Base-by-base conservation (phyloP, 2,888 invertebrate species). In the Metellina segmentata region DNA sequence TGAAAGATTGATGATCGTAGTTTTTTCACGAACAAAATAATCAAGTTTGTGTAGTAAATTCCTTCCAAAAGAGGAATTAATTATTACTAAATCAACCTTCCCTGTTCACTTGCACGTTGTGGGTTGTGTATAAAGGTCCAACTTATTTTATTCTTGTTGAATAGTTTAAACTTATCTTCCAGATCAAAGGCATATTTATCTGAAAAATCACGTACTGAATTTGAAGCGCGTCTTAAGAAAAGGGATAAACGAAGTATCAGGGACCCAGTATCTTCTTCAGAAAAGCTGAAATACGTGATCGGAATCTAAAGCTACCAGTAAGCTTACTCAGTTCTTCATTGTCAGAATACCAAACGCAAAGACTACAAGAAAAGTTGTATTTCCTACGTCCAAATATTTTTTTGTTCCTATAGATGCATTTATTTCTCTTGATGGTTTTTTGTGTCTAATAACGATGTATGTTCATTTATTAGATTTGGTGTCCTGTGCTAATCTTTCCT, bases 281-380 rank as follows among this genome's bases (percentile, higher is more conserved):
- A 69, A 19, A 81, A 81, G 81, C 52, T 52, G 20, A 19, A 79
- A 20, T 16, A 61, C 69, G 81, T 81, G 81, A 81, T 9, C 48
- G 34, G 81, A 69, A 81, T 81, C n/a, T 16, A 53, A 34, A 69
- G 51, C 19, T 61, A 16, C 16, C 11, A 11, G 52, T 79, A 79
- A 79, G 61, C 79, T 79, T 53, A 6, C 81, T 81, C 81, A 61
- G 61, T 19, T 81, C 69, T 81, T 81, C 69, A 81, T 81, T 81
- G 69, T 34, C 61, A 16, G 69, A 81, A 81, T 69, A 13, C 81
- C 34, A 34, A 61, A 78, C 19, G 34, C 16, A n/a, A 7, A 69
- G 5, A 34, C 53, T 52, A 0, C 48, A 16, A 8, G 61, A 34
- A 34, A 34, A 61, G 61, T 61, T 61, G 61, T 61, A 16, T 61